These are phyloP conservation scores for Saccostrea glomerata DNA, from an alignment of 1,140 invertebrate species.

Conservation along the genomic window DNA sequence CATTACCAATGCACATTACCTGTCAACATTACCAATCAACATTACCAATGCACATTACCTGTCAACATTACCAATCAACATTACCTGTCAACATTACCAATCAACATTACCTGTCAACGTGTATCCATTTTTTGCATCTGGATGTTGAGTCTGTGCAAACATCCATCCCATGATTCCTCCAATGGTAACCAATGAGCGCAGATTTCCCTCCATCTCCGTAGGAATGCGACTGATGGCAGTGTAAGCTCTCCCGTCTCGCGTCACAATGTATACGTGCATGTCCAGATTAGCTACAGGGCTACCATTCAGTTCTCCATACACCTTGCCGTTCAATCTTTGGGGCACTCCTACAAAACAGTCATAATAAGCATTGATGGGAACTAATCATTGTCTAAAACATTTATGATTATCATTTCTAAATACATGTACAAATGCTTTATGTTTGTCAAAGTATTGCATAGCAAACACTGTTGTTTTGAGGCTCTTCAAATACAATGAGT, in stretches of 20 bases:
- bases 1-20: too few species aligned
- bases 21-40: too few species aligned
- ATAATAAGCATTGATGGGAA: neutral
- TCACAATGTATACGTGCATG: conserved; percentile 94
- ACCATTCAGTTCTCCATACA: conserved; percentile 89
- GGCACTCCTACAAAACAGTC: conserved; percentile 83
- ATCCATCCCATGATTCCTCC: conserved; percentile 93
- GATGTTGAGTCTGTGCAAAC: conserved; percentile 89
- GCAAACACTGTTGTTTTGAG: too few species aligned
- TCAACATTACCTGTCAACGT: conserved; percentile 84
- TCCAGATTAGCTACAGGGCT: conserved; percentile 87
- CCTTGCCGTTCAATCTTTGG: conserved; percentile 90
- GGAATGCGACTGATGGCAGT: conserved; percentile 92
- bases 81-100: too few species aligned
- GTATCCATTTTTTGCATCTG: conserved; percentile 89
- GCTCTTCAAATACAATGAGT: too few species aligned
- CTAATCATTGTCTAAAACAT: too few species aligned
- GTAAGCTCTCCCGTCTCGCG: conserved; percentile 92
- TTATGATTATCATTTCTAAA: too few species aligned
- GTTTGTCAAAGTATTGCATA: too few species aligned
- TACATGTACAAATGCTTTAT: too few species aligned
- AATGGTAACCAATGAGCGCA: conserved; percentile 89
- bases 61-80: too few species aligned
- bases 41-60: too few species aligned
- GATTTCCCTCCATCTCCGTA: conserved; percentile 85